Evolutionary conservation across 1,140 invertebrate genomes (phyloP).

Genomic region (Drusus annulatus): DNA sequence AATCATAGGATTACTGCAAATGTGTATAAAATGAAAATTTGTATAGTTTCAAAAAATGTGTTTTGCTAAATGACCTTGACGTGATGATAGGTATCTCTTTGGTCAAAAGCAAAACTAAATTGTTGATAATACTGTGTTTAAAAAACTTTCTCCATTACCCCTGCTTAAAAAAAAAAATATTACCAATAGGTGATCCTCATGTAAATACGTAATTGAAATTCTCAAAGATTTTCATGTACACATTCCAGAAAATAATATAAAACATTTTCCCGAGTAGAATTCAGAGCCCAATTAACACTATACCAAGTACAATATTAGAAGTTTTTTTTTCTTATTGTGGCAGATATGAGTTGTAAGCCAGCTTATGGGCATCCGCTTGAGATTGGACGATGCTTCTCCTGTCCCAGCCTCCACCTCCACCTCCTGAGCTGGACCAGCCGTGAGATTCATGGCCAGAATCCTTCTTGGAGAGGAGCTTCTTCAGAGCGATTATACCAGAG

Average conservation of each 20-base stretch:
- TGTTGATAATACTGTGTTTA: too few species aligned
- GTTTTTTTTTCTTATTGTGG: slow-evolving; percentile 37
- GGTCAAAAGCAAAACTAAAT: too few species aligned
- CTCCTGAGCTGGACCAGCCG: slow-evolving; percentile 71
- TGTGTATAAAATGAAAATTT: too few species aligned
- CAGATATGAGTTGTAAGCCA: slow-evolving; percentile 78
- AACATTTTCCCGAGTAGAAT: too few species aligned
- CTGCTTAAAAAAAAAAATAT: too few species aligned
- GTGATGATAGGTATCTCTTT: too few species aligned
- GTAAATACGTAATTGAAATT: too few species aligned
- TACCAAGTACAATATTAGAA: not conserved
- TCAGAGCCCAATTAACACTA: not conserved
- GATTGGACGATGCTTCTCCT: slow-evolving; percentile 67
- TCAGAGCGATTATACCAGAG: slow-evolving; percentile 83
- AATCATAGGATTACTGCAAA: too few species aligned
- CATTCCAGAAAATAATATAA: too few species aligned
- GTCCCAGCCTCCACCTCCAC: slow-evolving; percentile 74
- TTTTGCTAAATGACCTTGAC: not conserved
- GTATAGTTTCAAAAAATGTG: too few species aligned
- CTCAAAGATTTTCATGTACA: too few species aligned
- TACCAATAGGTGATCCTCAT: too few species aligned
- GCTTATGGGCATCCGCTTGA: slow-evolving; percentile 75
- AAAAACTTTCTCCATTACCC: not conserved
- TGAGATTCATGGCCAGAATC: slow-evolving; percentile 67
- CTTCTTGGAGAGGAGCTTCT: slow-evolving; percentile 82